Evolutionary conservation across 2,113 vertebrate genomes (phyloP).

Genomic region (Python bivittatus): DNA sequence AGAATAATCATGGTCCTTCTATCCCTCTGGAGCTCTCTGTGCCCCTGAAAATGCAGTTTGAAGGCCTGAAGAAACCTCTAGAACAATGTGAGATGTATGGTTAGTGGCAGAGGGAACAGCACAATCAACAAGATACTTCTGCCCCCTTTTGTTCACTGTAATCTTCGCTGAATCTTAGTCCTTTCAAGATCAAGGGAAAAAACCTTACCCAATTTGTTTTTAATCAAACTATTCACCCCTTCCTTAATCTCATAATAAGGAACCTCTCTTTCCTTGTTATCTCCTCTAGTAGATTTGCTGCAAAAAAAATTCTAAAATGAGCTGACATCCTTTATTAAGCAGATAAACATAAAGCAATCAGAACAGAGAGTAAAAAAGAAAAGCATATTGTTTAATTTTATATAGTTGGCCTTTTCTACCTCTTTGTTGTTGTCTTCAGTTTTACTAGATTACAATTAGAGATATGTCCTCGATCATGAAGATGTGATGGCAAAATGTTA

Average conservation of each 20-base stretch:
- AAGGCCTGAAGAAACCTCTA: neutral
- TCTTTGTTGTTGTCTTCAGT: conserved; percentile 31
- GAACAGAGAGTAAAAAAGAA: conserved; percentile 28
- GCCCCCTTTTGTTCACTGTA: neutral
- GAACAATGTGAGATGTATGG: too few relatives aligned
- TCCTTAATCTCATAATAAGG: neutral
- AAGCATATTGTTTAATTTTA: conserved; percentile 15
- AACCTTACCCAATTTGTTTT: neutral
- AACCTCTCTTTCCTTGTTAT: neutral
- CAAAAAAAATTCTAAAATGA: conserved; percentile 40
- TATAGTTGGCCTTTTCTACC: conserved; percentile 32
- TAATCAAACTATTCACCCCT: neutral
- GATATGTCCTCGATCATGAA: conserved; percentile 31
- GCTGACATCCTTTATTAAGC: conserved; percentile 40
- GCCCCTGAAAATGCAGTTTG: neutral
- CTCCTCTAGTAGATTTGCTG: conserved; percentile 18
- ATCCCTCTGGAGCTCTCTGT: neutral
- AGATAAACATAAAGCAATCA: conserved; percentile 35
- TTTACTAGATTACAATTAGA: conserved; percentile 28
- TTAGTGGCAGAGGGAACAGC: neutral
- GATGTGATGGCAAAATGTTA: conserved; percentile 31
- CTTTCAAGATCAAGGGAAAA: neutral
- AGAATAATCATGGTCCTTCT: neutral
- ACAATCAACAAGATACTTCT: neutral
- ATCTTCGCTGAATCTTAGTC: neutral